These are phyloP conservation scores for Saiga tatarica DNA, from an alignment of 2,113 vertebrate genomes.

Conservation along the genomic window DNA sequence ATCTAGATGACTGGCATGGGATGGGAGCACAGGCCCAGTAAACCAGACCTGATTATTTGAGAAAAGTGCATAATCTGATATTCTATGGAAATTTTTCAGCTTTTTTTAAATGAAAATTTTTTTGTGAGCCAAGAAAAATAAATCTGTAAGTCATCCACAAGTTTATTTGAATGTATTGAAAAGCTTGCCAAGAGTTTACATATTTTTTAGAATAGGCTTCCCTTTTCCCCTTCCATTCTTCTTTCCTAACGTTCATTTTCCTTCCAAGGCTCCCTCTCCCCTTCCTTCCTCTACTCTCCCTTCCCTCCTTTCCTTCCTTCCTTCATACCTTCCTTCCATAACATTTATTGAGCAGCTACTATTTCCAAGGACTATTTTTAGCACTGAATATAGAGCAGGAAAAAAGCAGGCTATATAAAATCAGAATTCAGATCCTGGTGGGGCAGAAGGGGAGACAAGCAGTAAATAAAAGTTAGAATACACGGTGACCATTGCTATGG, in stretches of 20 bases:
- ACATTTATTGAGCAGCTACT: background rate
- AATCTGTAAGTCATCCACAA: background rate
- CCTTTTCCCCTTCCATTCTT: background rate
- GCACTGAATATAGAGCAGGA: background rate
- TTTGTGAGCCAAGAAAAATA: background rate
- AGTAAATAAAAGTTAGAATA: background rate
- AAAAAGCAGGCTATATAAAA: background rate
- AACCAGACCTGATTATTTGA: background rate
- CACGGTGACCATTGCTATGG: background rate
- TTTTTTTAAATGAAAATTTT: background rate
- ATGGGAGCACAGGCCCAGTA: background rate
- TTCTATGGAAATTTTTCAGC: background rate
- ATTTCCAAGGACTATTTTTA: background rate
- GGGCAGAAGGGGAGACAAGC: background rate
- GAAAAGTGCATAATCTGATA: background rate
- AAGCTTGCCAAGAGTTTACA: background rate
- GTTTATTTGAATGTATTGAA: background rate
- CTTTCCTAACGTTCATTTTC: background rate
- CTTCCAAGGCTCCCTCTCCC: background rate
- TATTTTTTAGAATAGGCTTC: background rate
- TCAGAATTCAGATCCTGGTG: background rate
- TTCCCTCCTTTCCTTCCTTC: background rate
- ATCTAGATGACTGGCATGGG: background rate
- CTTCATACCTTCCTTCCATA: background rate
- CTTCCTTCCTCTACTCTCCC: too few species aligned